Evolutionary conservation across 1,140 invertebrate genomes (phyloP).

Genomic region (Meloidogyne chitwoodi): DNA sequence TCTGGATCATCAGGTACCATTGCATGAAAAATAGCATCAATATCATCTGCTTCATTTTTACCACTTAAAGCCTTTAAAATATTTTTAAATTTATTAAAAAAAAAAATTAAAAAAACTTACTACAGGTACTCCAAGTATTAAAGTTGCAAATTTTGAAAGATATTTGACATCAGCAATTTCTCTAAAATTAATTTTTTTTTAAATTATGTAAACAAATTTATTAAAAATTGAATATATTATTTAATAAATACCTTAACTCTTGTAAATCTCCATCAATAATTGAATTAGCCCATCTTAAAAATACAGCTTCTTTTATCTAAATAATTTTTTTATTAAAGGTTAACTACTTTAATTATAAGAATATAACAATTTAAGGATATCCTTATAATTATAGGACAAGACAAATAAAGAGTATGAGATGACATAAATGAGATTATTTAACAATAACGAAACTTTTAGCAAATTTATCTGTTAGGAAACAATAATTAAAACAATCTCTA

Average conservation of each 20-base stretch:
- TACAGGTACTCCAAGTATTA: slow-evolving; percentile 45
- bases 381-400: too few species aligned
- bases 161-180: slow-evolving; percentile 51
- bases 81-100: neutral
- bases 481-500: too few species aligned
- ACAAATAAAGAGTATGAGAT: too few species aligned
- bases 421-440: too few species aligned
- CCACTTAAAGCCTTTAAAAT: slow-evolving; percentile 27
- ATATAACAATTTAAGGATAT: too few species aligned
- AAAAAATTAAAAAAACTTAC: slow-evolving; percentile 32
- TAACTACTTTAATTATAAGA: too few species aligned
- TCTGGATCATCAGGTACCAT: slow-evolving; percentile 28
- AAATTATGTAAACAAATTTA: too few species aligned
- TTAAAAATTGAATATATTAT: too few species aligned
- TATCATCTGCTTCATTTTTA: slow-evolving; percentile 40
- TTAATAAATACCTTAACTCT: slow-evolving; percentile 18
- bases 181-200: slow-evolving; percentile 24
- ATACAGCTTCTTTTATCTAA: slow-evolving; percentile 55
- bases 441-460: too few species aligned
- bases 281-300: slow-evolving; percentile 51
- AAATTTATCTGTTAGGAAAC: too few species aligned
- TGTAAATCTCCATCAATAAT: slow-evolving; percentile 41
- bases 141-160: slow-evolving; percentile 36
- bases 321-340: slow-evolving; percentile 34
- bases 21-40: slow-evolving; percentile 37